phyloP scores from a whole-genome alignment of 2,888 invertebrate genomes.

The Nemurella pictetii region DNA sequence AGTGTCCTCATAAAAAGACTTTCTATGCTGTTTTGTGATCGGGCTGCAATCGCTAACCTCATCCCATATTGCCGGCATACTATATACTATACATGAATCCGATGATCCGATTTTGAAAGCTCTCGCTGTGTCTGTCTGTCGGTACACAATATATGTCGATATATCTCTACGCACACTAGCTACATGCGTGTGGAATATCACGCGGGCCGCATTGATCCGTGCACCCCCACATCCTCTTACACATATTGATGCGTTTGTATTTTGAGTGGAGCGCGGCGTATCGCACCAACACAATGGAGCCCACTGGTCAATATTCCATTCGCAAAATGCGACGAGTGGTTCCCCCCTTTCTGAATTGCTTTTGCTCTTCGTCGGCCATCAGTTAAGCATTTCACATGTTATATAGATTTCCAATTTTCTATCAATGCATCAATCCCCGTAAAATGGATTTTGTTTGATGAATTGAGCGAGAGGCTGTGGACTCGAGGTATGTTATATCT shows the following conservation, averaged over 20 bases:
- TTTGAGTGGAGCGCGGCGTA: not conserved
- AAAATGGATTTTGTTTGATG: not conserved
- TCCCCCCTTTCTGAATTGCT: not conserved
- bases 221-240: not conserved
- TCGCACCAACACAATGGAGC: not conserved
- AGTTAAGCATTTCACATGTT: not conserved
- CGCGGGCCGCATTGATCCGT: constrained; percentile 11
- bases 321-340: not conserved
- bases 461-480: too few relatives aligned
- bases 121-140: constrained; percentile 33
- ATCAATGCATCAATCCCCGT: not conserved
- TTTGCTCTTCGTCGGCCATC: not conserved
- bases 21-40: constrained; percentile 32
- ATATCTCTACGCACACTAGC: not conserved
- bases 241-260: constrained; percentile 10
- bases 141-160: not conserved
- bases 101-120: constrained; percentile 42
- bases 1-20: constrained; percentile 38
- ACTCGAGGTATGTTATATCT: not conserved
- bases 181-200: not conserved
- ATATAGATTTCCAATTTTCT: not conserved
- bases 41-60: constrained; percentile 7
- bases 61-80: constrained; percentile 2
- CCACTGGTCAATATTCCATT: constrained; percentile 5
- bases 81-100: constrained; percentile 35